Evolutionary conservation across 2,797 vertebrate genomes (phyloP).

Genomic region (Rhinophrynus dorsalis): DNA sequence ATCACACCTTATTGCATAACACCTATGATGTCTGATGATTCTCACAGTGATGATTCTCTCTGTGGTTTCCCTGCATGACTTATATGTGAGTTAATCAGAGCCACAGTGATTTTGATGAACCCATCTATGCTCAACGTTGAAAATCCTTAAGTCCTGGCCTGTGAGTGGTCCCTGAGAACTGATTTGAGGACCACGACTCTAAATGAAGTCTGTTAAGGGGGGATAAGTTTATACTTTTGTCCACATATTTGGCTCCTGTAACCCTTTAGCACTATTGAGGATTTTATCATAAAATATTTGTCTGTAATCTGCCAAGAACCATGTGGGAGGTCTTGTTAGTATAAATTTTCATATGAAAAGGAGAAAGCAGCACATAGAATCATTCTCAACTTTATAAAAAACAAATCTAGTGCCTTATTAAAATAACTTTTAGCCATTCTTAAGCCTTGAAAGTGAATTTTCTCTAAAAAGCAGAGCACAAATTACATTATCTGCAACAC

Average conservation of each 20-base stretch:
- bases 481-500: slow-evolving; percentile 43
- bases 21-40: no score
- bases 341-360: slow-evolving; percentile 9
- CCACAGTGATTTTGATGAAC: no score
- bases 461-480: slow-evolving; percentile 41
- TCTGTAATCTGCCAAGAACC: slow-evolving; percentile 5
- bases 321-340: not conserved
- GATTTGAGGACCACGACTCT: no score
- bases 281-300: slow-evolving; percentile 3
- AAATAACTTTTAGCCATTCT: slow-evolving; percentile 32
- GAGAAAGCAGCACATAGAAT: not conserved
- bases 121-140: no score
- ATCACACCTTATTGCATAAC: no score
- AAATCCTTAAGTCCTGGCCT: no score
- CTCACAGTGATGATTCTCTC: no score
- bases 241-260: not conserved
- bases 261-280: not conserved
- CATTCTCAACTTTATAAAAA: not conserved
- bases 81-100: no score
- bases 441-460: slow-evolving; percentile 29
- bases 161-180: no score
- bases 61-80: no score
- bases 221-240: not conserved
- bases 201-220: no score
- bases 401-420: not conserved